Conservation (phyloP, 92 coral and sea anemone genomes). For the Porites lobata region DNA sequence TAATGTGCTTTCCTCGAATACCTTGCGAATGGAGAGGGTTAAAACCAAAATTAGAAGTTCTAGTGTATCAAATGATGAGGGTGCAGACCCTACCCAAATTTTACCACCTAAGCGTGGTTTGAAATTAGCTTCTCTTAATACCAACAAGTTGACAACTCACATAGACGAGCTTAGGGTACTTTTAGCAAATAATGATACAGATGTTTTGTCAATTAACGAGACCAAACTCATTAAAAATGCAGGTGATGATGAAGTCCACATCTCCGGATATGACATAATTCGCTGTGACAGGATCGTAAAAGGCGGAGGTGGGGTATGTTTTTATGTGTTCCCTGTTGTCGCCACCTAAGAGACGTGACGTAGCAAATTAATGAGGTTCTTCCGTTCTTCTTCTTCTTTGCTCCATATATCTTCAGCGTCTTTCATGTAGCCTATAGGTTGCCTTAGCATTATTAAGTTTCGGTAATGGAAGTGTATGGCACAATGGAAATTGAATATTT, state of each 20-base stretch:
- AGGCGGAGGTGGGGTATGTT: constrained; percentile 22
- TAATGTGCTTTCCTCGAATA: constrained; percentile 3
- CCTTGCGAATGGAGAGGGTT: not conserved
- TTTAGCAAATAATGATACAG: constrained; percentile 23
- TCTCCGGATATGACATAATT: constrained; percentile 60
- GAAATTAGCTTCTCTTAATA: constrained; percentile 26
- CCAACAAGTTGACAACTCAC: constrained; percentile 10
- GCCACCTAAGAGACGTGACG: too few relatives aligned
- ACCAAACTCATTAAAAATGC: constrained; percentile 55
- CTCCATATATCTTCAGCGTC: too few relatives aligned
- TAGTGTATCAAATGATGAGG: not conserved
- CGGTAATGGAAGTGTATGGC: too few relatives aligned
- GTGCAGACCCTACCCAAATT: constrained; percentile 5
- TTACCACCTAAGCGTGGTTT: constrained; percentile 6
- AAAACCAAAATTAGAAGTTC: not conserved
- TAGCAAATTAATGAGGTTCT: too few relatives aligned
- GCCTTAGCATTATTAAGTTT: too few relatives aligned
- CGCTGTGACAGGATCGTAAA: constrained; percentile 45
- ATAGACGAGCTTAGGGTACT: constrained; percentile 22
- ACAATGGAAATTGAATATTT: too few relatives aligned
- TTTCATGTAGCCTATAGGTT: too few relatives aligned
- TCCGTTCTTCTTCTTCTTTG: too few relatives aligned
- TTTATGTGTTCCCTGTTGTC: too few relatives aligned
- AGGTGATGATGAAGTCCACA: constrained; percentile 38
- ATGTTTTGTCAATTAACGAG: constrained; percentile 58